Conservation (phyloP, 2,888 invertebrate species). For the Cynaeus angustus region DNA sequence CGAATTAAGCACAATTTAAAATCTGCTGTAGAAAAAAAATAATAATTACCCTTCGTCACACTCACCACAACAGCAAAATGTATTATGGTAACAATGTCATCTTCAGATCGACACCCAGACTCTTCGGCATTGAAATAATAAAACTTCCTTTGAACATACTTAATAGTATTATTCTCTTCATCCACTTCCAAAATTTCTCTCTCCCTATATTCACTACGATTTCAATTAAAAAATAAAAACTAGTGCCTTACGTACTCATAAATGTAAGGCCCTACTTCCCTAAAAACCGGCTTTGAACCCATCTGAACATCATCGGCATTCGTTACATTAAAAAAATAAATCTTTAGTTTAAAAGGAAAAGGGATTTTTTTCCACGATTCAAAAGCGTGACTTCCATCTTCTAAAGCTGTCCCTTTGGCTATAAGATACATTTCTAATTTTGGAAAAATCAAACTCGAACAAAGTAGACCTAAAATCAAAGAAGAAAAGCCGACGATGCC, state of each 20-base stretch:
- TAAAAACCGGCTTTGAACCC: constrained; percentile 74
- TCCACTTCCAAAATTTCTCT: constrained; percentile 56
- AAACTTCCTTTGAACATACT: constrained; percentile 73
- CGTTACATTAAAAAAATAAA: constrained; percentile 77
- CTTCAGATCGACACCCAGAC: constrained; percentile 71
- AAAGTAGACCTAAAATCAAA: constrained; percentile 20
- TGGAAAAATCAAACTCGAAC: constrained; percentile 35
- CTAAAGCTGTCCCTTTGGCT: constrained; percentile 74
- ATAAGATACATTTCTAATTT: constrained; percentile 33
- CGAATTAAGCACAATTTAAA: too few species aligned
- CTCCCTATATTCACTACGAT: constrained; percentile 59
- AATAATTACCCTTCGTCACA: not conserved
- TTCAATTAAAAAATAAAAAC: too few species aligned
- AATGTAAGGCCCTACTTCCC: constrained; percentile 78
- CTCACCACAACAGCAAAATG: constrained; percentile 77
- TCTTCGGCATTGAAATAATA: constrained; percentile 74
- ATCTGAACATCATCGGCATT: constrained; percentile 75
- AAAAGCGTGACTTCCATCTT: constrained; percentile 74
- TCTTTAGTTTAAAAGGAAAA: constrained; percentile 74
- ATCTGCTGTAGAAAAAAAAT: too few species aligned
- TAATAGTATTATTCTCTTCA: constrained; percentile 75
- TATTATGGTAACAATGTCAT: constrained; percentile 74
- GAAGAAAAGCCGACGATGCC: constrained; percentile 10
- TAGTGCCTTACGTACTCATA: constrained; percentile 68
- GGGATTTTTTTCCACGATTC: constrained; percentile 77